A percentile compares a stretch with the other conserved stretches of the same genome.
phyloP scores from a whole-genome alignment of 1,140 invertebrate genomes.

The Belonocnema kinseyi region DNA sequence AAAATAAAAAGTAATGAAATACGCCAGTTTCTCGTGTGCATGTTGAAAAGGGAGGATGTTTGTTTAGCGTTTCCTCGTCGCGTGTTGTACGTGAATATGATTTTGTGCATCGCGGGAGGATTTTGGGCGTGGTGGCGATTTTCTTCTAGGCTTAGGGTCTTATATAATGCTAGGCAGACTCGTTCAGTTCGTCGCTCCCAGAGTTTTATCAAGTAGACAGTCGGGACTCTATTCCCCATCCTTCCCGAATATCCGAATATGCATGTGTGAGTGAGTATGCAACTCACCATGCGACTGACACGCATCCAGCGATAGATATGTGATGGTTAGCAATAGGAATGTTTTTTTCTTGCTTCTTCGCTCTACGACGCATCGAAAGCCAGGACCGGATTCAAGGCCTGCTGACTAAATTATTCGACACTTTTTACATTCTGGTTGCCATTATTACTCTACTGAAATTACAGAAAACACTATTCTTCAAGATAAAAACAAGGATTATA shows the following conservation, averaged over 20 bases:
- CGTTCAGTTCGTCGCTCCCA: conserved; percentile 22
- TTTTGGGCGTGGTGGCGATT: conserved; percentile 28
- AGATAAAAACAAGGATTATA: no score
- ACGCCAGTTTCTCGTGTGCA: no score
- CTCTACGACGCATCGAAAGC: conserved; percentile 4
- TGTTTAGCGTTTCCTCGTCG: no score
- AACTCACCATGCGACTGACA: not conserved
- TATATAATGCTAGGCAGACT: not conserved
- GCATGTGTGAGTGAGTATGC: not conserved
- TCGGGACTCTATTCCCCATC: conserved; percentile 13
- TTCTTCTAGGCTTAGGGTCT: conserved; percentile 15
- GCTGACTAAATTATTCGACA: no score
- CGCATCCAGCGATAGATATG: not conserved
- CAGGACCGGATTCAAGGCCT: conserved; percentile 2
- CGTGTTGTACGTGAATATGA: not conserved
- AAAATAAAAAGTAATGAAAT: no score
- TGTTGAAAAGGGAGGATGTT: no score
- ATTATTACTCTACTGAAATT: no score
- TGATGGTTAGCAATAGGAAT: conserved; percentile 7
- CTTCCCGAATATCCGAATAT: not conserved
- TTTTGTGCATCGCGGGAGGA: conserved; percentile 7
- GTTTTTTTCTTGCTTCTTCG: conserved; percentile 5
- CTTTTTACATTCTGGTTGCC: no score
- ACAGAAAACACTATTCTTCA: no score
- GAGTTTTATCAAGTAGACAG: conserved; percentile 15